Evolutionary conservation across 2,888 invertebrate species (phyloP).

Genomic region (Drosophila fungiperda): DNA sequence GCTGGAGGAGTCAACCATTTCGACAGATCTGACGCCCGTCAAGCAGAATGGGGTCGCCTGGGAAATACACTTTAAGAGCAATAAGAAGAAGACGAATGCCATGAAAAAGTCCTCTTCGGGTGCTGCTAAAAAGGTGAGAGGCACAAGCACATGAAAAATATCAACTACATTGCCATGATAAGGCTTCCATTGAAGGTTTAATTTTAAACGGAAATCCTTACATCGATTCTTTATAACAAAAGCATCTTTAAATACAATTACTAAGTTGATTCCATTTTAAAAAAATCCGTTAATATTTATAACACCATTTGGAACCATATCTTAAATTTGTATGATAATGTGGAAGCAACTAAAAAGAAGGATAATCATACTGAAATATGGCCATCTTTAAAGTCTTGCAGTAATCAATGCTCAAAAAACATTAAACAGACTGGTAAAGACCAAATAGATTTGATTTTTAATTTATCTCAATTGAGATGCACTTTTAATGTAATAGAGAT

Average conservation of each 20-base stretch:
- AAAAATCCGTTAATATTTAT: background rate
- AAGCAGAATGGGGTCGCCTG: conserved; percentile 94
- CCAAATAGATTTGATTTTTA: background rate
- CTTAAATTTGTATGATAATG: no score
- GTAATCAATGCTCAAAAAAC: background rate
- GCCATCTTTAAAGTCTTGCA: background rate
- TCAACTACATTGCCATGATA: background rate
- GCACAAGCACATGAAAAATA: background rate
- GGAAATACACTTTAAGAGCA: conserved; percentile 92
- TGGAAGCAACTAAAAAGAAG: background rate
- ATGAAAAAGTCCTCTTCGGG: conserved; percentile 48
- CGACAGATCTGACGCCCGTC: conserved; percentile 87
- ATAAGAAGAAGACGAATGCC: conserved; percentile 52
- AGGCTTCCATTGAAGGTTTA: background rate
- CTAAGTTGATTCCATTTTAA: no score
- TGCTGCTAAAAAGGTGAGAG: conserved; percentile 50
- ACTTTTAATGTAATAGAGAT: no score
- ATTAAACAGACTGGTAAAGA: background rate
- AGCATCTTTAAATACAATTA: no score
- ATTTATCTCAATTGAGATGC: background rate
- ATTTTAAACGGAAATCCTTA: background rate
- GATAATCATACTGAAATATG: background rate
- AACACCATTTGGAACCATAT: background rate
- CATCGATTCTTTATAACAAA: background rate
- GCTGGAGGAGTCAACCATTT: conserved; percentile 88